phyloP scores from a whole-genome alignment of 2,888 invertebrate species.

The Drosophila robusta region DNA sequence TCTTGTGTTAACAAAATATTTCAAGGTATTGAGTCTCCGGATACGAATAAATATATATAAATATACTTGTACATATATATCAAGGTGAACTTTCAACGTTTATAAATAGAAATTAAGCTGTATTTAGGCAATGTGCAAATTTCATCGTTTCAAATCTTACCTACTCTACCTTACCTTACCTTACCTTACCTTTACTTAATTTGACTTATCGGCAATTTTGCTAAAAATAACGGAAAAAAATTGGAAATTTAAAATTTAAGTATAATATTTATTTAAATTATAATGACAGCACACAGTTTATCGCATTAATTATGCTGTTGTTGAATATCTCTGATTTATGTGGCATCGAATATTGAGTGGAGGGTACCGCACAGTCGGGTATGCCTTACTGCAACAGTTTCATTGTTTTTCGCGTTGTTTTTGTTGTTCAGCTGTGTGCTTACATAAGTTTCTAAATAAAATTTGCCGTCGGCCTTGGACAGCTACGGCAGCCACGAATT shows the following conservation, averaged over 20 bases:
- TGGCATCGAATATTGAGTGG: background rate
- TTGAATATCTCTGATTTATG: too few relatives aligned
- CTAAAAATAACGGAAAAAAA: too few relatives aligned
- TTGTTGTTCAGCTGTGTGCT: constrained; percentile 26
- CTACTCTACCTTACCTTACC: too few relatives aligned
- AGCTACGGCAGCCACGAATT: constrained; percentile 23
- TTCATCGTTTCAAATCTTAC: too few relatives aligned
- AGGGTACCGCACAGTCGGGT: background rate
- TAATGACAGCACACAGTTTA: too few relatives aligned
- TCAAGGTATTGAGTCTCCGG: background rate
- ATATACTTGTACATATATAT: background rate
- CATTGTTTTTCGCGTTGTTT: constrained; percentile 4
- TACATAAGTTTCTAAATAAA: constrained; percentile 53
- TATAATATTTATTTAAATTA: too few relatives aligned
- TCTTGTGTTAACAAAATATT: background rate
- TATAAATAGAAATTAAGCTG: background rate
- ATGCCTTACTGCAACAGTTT: background rate
- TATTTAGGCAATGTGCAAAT: background rate
- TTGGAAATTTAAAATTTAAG: too few relatives aligned
- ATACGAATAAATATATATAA: background rate
- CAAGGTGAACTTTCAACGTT: background rate
- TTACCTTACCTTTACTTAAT: background rate
- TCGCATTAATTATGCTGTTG: too few relatives aligned
- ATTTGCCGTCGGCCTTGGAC: constrained; percentile 39
- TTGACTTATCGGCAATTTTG: background rate